Percentiles rank a stretch among this genome's conserved stretches.
Conservation (phyloP, 2,888 invertebrate species). For the Athrips mouffetella region DNA sequence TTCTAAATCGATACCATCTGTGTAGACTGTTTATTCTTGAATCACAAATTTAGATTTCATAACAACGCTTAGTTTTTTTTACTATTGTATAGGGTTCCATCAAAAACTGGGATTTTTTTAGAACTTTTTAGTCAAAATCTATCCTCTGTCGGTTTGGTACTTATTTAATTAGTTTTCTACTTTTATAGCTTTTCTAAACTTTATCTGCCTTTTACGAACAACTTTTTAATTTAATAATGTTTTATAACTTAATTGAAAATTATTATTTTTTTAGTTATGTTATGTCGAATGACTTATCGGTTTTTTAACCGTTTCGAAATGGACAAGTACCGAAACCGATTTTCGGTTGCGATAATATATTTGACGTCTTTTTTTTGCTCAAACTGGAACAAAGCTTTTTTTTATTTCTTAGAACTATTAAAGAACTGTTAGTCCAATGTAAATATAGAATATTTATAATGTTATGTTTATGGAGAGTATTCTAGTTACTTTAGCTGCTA, state of each 20-base stretch:
- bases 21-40: conserved; percentile 1
- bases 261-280: neutral
- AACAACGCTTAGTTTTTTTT: conserved; percentile 6
- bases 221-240: no score
- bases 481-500: conserved; percentile 7
- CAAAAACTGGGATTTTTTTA: conserved; percentile 3
- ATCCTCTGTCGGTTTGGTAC: neutral
- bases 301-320: no score
- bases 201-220: neutral
- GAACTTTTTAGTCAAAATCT: conserved; percentile 7
- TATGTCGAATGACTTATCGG: neutral
- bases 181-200: neutral
- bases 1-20: no score
- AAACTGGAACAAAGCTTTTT: conserved; percentile 36
- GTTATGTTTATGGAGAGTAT: conserved; percentile 27
- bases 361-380: conserved; percentile 33
- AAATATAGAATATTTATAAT: conserved; percentile 72
- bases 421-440: conserved; percentile 67
- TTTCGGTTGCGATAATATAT: no score
- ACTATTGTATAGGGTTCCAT: neutral
- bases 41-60: neutral
- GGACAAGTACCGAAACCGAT: no score
- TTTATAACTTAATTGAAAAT: neutral
- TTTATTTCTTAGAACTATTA: conserved; percentile 28
- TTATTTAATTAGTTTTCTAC: neutral